Evolutionary conservation across 2,888 invertebrate genomes (phyloP), one percentile per base, ranked within the genome.

Genomic region (Orchesellides sinensis): DNA sequence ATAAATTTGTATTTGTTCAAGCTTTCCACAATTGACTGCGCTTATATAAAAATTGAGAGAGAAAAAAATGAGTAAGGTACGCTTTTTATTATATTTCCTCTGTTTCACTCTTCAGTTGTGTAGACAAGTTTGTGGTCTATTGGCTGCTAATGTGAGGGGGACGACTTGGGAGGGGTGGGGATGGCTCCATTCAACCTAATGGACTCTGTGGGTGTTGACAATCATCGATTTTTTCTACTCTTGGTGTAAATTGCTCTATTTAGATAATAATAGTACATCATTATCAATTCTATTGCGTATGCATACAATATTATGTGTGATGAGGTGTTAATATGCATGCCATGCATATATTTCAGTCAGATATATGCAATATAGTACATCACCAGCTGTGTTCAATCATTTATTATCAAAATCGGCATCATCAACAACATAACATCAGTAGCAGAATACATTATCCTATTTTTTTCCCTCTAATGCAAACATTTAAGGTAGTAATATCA

Each of bases 141-240:
- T 79, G 79, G 79, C 79, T 79, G 70, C 70, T 79, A 79, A 79
- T 79, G 70, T 79, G 70, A 79, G 70, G 79, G 79, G 79, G 79
- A 79, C 65, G 61, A 52, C n/a, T 40, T 63, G 70, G 70, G 79
- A 70, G 79, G 70, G 79, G 79, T 75, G 52, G 79, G 70, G 70
- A 17, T 40, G 79, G 23, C 56, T 63, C 70, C 79, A 65, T 79
- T 79, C 79, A 79, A 70, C 63, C 70, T 79, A 79, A 79, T 79
- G 79, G 79, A 79, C 79, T 79, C 79, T 70, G 70, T 79, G 79
- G 79, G 79, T 79, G 79, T 79, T 79, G 65, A 79, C 79, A 79
- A 45, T 79, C 79, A 79, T 79, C 70, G 79, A 79, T 79, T 78
- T 78, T 68, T 70, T 65, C 65, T 32, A 45, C 29, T 65, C 65